Evolutionary conservation across 1,140 invertebrate genomes (phyloP).

Genomic region (Atta colombica): DNA sequence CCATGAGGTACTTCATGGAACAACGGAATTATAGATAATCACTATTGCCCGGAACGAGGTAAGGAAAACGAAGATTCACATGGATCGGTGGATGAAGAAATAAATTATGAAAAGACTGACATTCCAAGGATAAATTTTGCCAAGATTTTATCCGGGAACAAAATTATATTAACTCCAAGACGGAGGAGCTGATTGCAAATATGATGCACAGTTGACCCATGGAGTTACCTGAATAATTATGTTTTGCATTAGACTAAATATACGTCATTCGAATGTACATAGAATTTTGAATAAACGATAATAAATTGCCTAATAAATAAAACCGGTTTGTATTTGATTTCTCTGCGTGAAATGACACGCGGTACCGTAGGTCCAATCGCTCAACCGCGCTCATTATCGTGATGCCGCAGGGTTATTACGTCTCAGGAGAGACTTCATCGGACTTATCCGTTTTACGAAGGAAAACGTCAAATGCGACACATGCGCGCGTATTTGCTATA

Average conservation of each 20-base stretch:
- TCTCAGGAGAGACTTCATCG: conserved; percentile 32
- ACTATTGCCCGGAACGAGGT: conserved; percentile 19
- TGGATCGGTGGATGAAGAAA: conserved; percentile 35
- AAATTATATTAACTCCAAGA: conserved; percentile 15
- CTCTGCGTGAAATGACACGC: conserved; percentile 29
- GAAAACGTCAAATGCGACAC: conserved; percentile 34
- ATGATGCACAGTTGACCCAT: neutral
- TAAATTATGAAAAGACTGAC: conserved; percentile 29
- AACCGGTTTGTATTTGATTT: conserved; percentile 55
- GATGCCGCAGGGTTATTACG: conserved; percentile 47
- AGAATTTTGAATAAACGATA: conserved; percentile 20
- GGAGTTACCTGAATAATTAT: conserved; percentile 12
- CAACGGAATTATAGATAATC: conserved; percentile 59
- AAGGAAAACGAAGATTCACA: conserved; percentile 22
- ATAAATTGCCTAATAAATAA: conserved; percentile 52
- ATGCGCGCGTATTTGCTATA: conserved; percentile 35
- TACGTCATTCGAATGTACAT: neutral
- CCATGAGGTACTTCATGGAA: conserved; percentile 21
- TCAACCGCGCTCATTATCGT: conserved; percentile 28
- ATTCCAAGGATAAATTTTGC: conserved; percentile 38
- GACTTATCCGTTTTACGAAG: neutral
- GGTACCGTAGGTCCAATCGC: conserved; percentile 46
- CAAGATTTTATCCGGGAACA: conserved; percentile 5
- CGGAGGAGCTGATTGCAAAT: neutral
- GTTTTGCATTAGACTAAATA: conserved; percentile 18